Conservation (phyloP, 1,140 invertebrate species). For the Maniola jurtina region DNA sequence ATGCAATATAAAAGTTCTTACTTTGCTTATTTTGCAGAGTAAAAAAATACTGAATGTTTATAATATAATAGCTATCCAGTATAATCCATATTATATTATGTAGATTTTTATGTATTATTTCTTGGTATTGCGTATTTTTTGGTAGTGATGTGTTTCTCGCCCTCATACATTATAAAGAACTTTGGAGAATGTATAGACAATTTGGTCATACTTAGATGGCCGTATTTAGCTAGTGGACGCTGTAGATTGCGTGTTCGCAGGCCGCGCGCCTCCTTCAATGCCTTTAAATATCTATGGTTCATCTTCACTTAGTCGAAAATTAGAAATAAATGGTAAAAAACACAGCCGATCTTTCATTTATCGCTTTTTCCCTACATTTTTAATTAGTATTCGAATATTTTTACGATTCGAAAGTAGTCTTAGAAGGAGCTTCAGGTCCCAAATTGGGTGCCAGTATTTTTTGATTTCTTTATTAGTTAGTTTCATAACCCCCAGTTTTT, state of each 20-base stretch:
- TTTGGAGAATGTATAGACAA: slow-evolving; percentile 17
- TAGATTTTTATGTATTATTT: slow-evolving; percentile 38
- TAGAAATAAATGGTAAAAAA: slow-evolving; percentile 76
- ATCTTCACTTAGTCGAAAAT: slow-evolving; percentile 73
- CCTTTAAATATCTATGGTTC: slow-evolving; percentile 62
- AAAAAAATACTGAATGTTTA: slow-evolving; percentile 52
- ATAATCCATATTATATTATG: slow-evolving; percentile 32
- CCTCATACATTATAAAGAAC: slow-evolving; percentile 14
- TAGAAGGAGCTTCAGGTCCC: slow-evolving; percentile 52
- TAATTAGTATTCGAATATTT: slow-evolving; percentile 41
- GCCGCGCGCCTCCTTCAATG: slow-evolving; percentile 68
- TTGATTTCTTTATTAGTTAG: slow-evolving; percentile 49
- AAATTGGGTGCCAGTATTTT: slow-evolving; percentile 57
- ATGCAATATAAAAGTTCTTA: slow-evolving; percentile 36
- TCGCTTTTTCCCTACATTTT: slow-evolving; percentile 64
- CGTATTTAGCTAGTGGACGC: slow-evolving; percentile 50
- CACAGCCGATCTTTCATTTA: slow-evolving; percentile 76
- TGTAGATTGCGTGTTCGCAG: slow-evolving; percentile 48
- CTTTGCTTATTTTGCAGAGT: slow-evolving; percentile 50
- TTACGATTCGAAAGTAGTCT: slow-evolving; percentile 49
- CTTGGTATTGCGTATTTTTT: slow-evolving; percentile 40
- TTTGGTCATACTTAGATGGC: slow-evolving; percentile 25
- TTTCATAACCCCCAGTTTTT: slow-evolving; percentile 39
- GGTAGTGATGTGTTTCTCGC: slow-evolving; percentile 14
- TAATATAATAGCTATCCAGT: slow-evolving; percentile 45